phyloP scores from a whole-genome alignment of 2,888 invertebrate species.

The Lepas anatifera region DNA sequence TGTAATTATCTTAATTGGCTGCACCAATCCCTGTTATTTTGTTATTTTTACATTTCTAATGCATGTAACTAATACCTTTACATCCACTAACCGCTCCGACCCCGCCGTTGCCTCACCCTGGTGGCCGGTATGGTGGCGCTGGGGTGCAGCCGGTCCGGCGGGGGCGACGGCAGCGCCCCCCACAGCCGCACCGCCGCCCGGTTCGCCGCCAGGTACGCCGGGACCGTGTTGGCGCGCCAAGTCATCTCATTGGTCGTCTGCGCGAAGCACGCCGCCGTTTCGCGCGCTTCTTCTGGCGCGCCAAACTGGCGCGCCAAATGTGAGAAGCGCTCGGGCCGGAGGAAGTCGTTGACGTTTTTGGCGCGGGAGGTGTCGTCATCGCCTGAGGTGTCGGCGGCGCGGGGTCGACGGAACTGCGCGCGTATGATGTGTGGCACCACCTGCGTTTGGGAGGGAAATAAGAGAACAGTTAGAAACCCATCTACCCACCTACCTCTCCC shows the following conservation, averaged over 20 bases:
- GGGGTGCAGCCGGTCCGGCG: neutral
- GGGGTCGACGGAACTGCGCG: slow-evolving; percentile 16
- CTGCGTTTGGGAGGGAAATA: too few species aligned
- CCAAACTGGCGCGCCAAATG: neutral
- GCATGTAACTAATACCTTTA: too few species aligned
- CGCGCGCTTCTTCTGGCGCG: neutral
- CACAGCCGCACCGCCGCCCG: neutral
- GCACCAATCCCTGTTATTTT: too few species aligned
- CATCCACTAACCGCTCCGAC: too few species aligned
- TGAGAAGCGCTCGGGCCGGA: neutral
- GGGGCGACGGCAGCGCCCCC: neutral
- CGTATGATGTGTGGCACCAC: slow-evolving; percentile 23
- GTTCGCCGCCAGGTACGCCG: slow-evolving; percentile 1
- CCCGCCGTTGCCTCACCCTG: neutral
- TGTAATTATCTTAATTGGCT: too few species aligned
- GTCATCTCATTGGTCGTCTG: neutral
- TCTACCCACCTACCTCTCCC: too few species aligned
- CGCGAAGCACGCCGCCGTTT: neutral
- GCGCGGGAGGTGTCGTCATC: neutral
- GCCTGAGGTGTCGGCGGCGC: neutral
- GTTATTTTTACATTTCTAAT: too few species aligned
- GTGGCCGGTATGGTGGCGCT: neutral
- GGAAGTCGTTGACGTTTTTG: neutral
- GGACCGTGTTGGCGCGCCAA: neutral
- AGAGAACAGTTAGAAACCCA: too few species aligned